These are phyloP conservation scores for Hemicentrotus pulcherrimus DNA, from an alignment of 35 echinoderm and acorn worm species.

Conservation along the genomic window DNA sequence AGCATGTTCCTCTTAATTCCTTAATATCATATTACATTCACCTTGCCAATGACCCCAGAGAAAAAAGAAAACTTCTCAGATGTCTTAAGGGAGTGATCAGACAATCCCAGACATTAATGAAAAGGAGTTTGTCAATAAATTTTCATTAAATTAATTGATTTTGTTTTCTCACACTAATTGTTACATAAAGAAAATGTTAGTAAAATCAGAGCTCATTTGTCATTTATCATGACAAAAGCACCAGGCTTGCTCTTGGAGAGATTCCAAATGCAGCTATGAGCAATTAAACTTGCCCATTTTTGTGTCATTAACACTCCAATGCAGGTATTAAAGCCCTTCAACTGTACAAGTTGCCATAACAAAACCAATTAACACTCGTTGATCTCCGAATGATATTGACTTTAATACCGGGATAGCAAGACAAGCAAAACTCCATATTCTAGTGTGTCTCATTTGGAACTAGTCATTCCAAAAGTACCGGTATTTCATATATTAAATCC, in stretches of 20 bases:
- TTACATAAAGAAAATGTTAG: no score
- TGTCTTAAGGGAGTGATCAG: neutral
- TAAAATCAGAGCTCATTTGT: neutral
- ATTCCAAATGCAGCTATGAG: neutral
- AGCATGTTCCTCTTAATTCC: neutral
- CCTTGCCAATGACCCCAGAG: neutral
- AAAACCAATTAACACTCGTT: neutral
- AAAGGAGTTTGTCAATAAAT: no score
- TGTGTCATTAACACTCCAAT: neutral
- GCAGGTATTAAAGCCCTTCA: neutral
- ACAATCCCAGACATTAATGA: neutral
- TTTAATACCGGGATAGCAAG: neutral
- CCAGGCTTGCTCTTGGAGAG: neutral
- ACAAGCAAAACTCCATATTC: neutral
- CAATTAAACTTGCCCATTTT: no score
- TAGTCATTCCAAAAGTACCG: no score
- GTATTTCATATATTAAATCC: no score
- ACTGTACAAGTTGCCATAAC: neutral
- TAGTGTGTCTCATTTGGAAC: no score
- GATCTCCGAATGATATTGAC: neutral
- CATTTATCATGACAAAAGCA: neutral
- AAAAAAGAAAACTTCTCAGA: neutral
- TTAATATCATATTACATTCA: neutral
- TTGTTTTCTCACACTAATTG: no score
- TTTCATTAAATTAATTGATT: no score